Conservation (phyloP, 2,888 invertebrate genomes). For the Tinea semifulvella region DNA sequence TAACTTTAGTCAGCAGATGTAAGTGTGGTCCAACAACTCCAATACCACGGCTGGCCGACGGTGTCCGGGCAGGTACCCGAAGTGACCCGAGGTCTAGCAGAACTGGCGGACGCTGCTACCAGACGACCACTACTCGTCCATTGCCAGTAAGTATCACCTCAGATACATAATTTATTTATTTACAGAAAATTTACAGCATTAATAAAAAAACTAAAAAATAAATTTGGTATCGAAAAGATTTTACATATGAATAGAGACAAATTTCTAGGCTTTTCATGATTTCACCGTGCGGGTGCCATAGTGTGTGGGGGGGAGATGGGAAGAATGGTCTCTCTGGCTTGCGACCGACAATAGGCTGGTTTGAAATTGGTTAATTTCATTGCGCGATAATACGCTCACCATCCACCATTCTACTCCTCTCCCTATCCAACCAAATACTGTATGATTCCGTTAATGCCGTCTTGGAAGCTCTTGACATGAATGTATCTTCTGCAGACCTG, state of each 20-base stretch:
- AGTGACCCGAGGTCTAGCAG: conserved; percentile 85
- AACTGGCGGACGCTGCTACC: conserved; percentile 80
- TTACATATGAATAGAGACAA: not conserved
- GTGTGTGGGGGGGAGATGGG: too few species aligned
- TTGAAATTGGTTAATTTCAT: too few species aligned
- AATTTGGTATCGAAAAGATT: not conserved
- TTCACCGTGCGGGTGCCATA: too few species aligned
- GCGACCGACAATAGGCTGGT: too few species aligned
- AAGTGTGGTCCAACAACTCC: conserved; percentile 81
- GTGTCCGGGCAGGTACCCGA: conserved; percentile 90
- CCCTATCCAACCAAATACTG: too few species aligned
- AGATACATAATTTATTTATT: not conserved
- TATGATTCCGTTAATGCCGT: too few species aligned
- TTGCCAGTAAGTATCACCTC: conserved; percentile 68
- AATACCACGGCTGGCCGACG: conserved; percentile 93
- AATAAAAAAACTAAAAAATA: not conserved
- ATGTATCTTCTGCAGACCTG: too few species aligned
- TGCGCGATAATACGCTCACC: too few species aligned
- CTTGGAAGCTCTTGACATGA: too few species aligned
- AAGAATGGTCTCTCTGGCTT: too few species aligned
- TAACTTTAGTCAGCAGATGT: conserved; percentile 73
- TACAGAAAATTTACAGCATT: not conserved
- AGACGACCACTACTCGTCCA: conserved; percentile 84
- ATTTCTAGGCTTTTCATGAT: too few species aligned
- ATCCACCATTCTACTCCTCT: too few species aligned